These are phyloP conservation scores for Neomorphus geoffroyi DNA, from an alignment of 2,797 vertebrate species.

Conservation along the genomic window DNA sequence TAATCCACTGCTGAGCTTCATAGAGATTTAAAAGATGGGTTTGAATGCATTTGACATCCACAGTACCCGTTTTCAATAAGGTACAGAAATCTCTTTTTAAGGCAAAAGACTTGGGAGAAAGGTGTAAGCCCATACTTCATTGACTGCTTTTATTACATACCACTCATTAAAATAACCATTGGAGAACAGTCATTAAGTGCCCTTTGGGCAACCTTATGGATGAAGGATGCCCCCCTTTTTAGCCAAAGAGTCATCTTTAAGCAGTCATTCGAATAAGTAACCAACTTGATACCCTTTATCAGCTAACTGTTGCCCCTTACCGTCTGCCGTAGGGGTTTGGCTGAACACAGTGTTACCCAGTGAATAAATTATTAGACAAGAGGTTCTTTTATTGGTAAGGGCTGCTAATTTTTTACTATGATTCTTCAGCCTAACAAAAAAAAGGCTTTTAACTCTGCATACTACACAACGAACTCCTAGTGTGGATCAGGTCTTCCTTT, in stretches of 20 bases:
- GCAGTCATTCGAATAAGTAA: not conserved
- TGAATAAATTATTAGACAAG: not conserved
- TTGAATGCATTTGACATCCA: not conserved
- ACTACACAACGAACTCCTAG: not conserved
- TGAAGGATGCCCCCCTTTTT: not conserved
- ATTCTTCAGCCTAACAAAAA: not conserved
- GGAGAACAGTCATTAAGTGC: not conserved
- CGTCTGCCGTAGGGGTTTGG: not conserved
- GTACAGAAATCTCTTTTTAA: not conserved
- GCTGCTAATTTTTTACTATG: not conserved
- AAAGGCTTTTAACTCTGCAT: not conserved
- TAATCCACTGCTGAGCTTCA: not conserved
- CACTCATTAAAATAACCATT: not conserved
- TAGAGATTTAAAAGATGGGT: not conserved
- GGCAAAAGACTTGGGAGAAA: not conserved
- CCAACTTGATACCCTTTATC: not conserved
- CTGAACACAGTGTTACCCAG: not conserved
- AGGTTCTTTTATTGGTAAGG: not conserved
- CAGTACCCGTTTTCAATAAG: not conserved
- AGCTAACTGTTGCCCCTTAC: not conserved
- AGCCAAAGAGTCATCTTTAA: not conserved
- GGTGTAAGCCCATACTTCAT: not conserved
- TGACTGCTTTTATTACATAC: not conserved
- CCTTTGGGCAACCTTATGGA: not conserved
- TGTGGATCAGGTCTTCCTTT: not conserved